Conservation (phyloP, 2,113 vertebrate genomes). For the Brienomyrus longianalis region DNA sequence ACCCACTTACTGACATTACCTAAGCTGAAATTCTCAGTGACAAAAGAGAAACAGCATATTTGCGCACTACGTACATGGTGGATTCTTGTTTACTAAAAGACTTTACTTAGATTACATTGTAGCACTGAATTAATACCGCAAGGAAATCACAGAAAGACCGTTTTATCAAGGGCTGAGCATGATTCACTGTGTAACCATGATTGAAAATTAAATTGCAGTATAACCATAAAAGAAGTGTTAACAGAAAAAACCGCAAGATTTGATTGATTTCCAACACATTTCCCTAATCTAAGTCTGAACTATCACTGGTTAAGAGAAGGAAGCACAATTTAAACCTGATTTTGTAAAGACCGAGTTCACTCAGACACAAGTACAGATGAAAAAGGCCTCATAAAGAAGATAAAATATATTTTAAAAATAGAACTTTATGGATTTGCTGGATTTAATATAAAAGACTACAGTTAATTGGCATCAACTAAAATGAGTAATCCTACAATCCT, state of each 20-base stretch:
- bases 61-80: not conserved
- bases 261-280: not conserved
- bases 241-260: not conserved
- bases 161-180: not conserved
- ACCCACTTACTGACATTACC: not conserved
- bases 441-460: not conserved
- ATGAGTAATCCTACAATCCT: not conserved
- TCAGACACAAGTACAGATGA: not conserved
- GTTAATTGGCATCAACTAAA: not conserved
- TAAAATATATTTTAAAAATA: not conserved
- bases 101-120: not conserved
- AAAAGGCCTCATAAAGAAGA: not conserved
- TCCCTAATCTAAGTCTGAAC: not conserved
- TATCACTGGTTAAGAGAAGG: not conserved
- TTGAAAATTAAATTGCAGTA: not conserved
- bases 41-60: not conserved
- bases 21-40: not conserved
- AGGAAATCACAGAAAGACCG: not conserved
- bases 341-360: not conserved
- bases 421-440: not conserved
- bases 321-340: not conserved
- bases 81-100: not conserved
- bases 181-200: not conserved
- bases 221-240: not conserved
- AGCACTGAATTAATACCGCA: not conserved